These are phyloP conservation scores for Nothura maculosa DNA, from an alignment of 2,797 vertebrate species.

Conservation along the genomic window DNA sequence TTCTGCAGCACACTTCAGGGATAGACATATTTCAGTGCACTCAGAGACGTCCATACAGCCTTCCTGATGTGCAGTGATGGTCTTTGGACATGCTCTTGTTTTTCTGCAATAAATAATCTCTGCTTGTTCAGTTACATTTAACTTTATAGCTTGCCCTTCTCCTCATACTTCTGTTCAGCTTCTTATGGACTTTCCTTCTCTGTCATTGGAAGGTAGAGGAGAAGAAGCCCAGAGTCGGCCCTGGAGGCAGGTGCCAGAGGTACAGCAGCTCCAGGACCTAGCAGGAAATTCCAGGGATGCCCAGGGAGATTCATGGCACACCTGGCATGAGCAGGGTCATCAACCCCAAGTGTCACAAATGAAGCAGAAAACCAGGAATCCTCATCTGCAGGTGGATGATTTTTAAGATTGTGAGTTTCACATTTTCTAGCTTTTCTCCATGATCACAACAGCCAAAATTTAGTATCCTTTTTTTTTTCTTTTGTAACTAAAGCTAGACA, in stretches of 20 bases:
- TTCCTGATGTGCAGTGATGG: not conserved
- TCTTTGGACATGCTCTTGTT: not conserved
- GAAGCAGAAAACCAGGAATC: not conserved
- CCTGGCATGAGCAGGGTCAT: not conserved
- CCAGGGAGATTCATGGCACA: not conserved
- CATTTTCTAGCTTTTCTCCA: not conserved
- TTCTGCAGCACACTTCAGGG: not conserved
- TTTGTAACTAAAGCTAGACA: not conserved
- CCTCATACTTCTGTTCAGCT: not conserved
- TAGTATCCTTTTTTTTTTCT: not conserved
- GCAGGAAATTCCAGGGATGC: not conserved
- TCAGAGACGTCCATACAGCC: not conserved
- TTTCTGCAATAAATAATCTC: not conserved
- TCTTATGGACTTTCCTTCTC: rapidly evolving
- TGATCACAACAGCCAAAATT: not conserved
- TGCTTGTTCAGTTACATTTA: not conserved
- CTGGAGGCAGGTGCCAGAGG: not conserved
- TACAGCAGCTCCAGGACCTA: not conserved
- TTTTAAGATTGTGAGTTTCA: not conserved
- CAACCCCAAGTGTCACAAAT: not conserved
- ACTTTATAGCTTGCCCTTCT: not conserved
- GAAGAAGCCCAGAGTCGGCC: not conserved
- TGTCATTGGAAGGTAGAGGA: rapidly evolving
- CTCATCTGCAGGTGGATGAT: not conserved
- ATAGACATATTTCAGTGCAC: not conserved